phyloP scores from a whole-genome alignment of 2,888 invertebrate genomes.

The Ypsolopha sequella region DNA sequence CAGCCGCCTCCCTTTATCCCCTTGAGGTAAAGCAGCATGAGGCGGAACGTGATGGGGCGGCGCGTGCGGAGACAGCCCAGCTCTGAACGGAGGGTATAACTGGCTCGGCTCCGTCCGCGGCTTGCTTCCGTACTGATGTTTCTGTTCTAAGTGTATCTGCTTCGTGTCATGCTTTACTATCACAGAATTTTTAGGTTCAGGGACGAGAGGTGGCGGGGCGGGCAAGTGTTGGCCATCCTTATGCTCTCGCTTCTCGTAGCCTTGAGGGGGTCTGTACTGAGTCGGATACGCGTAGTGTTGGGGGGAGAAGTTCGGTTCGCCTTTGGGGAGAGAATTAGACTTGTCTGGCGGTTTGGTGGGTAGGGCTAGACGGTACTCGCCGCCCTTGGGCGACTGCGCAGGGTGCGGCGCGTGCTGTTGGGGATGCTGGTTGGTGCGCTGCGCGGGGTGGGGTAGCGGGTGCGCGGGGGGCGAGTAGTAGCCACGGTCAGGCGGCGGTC shows the following conservation, averaged over 20 bases:
- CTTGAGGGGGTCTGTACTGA: slow-evolving; percentile 46
- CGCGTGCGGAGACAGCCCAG: slow-evolving; percentile 65
- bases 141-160: slow-evolving; percentile 72
- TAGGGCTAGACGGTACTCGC: neutral
- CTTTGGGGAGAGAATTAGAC: slow-evolving; percentile 61
- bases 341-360: slow-evolving; percentile 40
- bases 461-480: slow-evolving; percentile 29
- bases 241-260: slow-evolving; percentile 67
- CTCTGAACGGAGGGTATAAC: slow-evolving; percentile 68
- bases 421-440: slow-evolving; percentile 3
- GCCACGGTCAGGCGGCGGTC: slow-evolving; percentile 30
- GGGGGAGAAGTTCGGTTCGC: slow-evolving; percentile 76
- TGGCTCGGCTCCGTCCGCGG: slow-evolving; percentile 65
- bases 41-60: slow-evolving; percentile 61
- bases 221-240: slow-evolving; percentile 72
- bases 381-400: neutral
- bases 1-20: slow-evolving; percentile 37
- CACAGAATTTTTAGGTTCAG: slow-evolving; percentile 80
- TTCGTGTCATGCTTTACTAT: slow-evolving; percentile 85
- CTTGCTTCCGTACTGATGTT: slow-evolving; percentile 71
- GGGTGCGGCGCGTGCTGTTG: slow-evolving; percentile 12
- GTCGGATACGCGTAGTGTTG: slow-evolving; percentile 75
- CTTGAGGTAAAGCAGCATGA: slow-evolving; percentile 37
- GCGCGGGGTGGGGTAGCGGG: slow-evolving; percentile 20
- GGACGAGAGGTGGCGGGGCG: slow-evolving; percentile 76